Evolutionary conservation across 2,797 vertebrate genomes (phyloP), one percentile per base, ranked within the genome.

Genomic region (Melanotaenia trifasciata): DNA sequence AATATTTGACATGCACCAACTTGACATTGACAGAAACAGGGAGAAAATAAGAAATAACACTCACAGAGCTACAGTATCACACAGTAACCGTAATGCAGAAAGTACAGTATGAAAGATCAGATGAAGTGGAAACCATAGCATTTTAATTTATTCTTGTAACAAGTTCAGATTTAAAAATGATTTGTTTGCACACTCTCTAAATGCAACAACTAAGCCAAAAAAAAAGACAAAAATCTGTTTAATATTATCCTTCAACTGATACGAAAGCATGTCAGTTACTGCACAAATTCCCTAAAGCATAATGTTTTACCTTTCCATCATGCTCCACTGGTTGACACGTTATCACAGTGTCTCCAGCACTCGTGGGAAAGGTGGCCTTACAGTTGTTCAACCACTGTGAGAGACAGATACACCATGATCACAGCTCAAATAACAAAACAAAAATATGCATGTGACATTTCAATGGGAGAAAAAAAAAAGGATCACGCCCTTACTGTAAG

Each of bases 351-450:
- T 95, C 96, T 80, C 90, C 94, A 30, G 95, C 89, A 72, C 94
- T 94, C 64, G 92, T 96, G 76, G 95, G 92, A 89, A 99, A 99
- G 0, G 96, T 96, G 81, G 95, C 94, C 87, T 97, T 98, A 87
- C 97, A 99, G 86, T 96, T 97, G 89, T 92, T 95, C 83, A 99
- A 91, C 98, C 97, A 99, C 98, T 99, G 89, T 24, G 14, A 51
- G 12, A 9, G 61, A 60, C 18, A 86, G 20, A 84, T 4, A 38
- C 6, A 63, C 32, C 22, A 70, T 36, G 12, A 70, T 36, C 18
- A 56, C 43, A 40, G 20, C 20, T 2, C 60, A 40, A 65, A 61
- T 4, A 64, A 61, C 6, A 72, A 13, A 18, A 30, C 7, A 30
- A 47, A 43, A 69, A 64, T 7, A 47, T 13, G 30, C n/a, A 33